Percentiles rank a stretch among this genome's conserved stretches.
phyloP scores from a whole-genome alignment of 2,797 vertebrate species.

The Sarcophilus harrisii region DNA sequence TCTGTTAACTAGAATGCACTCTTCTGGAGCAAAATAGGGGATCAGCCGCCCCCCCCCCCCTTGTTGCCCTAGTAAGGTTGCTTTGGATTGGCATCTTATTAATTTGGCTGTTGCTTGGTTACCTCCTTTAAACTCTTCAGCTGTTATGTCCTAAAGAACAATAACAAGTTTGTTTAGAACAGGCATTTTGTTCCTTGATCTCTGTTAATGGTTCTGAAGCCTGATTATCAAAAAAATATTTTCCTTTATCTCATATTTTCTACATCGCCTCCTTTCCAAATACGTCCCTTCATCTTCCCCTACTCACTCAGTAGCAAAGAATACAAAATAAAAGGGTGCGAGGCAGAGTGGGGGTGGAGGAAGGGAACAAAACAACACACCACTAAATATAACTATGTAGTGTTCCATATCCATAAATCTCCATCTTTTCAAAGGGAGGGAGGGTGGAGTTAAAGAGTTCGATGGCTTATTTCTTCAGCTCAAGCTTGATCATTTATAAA shows the following conservation, averaged over 20 bases:
- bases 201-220: neutral
- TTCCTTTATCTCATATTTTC: neutral
- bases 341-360: neutral
- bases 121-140: neutral
- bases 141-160: neutral
- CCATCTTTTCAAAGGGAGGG: neutral
- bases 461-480: neutral
- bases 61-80: neutral
- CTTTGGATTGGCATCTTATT: neutral
- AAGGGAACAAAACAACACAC: neutral
- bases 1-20: neutral
- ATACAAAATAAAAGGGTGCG: neutral
- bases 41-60: neutral
- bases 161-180: neutral
- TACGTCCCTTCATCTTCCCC: neutral
- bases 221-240: neutral
- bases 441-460: neutral
- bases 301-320: neutral
- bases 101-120: slow-evolving; percentile 13
- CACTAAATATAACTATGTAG: neutral
- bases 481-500: neutral
- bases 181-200: neutral
- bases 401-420: neutral
- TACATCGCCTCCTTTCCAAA: neutral
- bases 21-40: neutral